Evolutionary conservation across 2,888 invertebrate species (phyloP), one percentile per base, ranked within the genome.

Genomic region (Colostygia pectinataria): DNA sequence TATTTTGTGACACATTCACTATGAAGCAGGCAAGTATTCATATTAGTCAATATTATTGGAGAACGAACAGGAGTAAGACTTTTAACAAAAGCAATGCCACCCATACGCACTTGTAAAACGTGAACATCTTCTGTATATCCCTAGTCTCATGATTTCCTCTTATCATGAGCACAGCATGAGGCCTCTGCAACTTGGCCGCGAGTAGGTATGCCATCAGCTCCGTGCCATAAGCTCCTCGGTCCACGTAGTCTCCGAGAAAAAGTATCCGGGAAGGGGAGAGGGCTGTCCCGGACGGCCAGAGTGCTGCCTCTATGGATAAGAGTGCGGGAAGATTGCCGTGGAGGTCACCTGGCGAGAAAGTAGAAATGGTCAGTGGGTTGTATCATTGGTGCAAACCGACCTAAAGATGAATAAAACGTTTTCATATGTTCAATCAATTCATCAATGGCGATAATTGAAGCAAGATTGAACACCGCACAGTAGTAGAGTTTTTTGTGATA

Each of bases 131-230:
- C 79, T 95, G 95, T 36, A 95, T 92, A 54, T 92, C 92, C 47
- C 95, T 80, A n/a, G 94, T 91, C 81, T 95, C 95, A 74, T 95
- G 95, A 74, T 95, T 95, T 0, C 95, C 95, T 37, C 95, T 81
- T 10, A 95, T 66, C 49, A 95, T 72, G 58, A 86, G 87, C 47
- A 95, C 90, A 51, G 93, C 93, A 12, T 80, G 71, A 0, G 95
- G 94, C 0, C 92, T 91, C 66, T 94, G 91, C 34, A 94, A 68
- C 77, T 95, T 95, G 63, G 94, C 93, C 1, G 94, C 92, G 57
- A 95, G 90, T 40, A 95, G 78, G 67, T 95, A 95, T 0, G 93
- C 91, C 55, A 95, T 82, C 1, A 95, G 93, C 83, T 95, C 95
- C 0, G 93, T 67, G 51, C 95, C 93, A 71, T 91, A 91, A 9